Base-by-base conservation (phyloP, 1,140 invertebrate species). In the Schlechtendalia chinensis region DNA sequence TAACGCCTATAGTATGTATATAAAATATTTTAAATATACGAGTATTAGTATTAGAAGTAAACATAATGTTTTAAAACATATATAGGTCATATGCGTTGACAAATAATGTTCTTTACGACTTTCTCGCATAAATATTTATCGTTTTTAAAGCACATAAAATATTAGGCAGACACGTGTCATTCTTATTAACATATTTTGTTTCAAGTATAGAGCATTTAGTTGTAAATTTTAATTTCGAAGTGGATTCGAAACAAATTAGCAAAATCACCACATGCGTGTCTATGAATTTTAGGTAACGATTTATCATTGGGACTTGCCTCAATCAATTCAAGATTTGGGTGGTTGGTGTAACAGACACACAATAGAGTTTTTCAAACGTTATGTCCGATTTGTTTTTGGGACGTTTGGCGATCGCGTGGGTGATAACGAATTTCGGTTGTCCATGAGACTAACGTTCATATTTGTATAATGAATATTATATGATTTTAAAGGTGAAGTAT, bases 341-440 rank as follows among this genome's bases (percentile, higher is more conserved):
- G 90, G 90, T 10, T 91, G 89, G 89, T 84, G 85, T 0, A 91
- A 91, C 84, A 85, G 86, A 4, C 83, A 87, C 56, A 88, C 91
- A 71, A 86, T 88, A 1, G 87, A 90, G 77, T 89, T 88, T 82
- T 89, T 88, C 74, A 85, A 85, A 71, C 88, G 88, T 80, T 89
- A 89, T 83, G 84, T 88, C 2, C 84, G 86, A 69, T 24, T 89
- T n/a, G 86, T 88, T 82, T 89, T 88, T 83, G 85, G 84, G 75
- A 84, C 85, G 29, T 89, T 89, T 82, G 89, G 89, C 47, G 87
- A 87, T 82, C 86, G 84, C 50, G 86, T 83, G 80, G 29, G 87
- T 39, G 19, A 45, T 27, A 59, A 22, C 22, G 0, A 22, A 39
- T 39, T 27, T 56, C 39, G 50, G 32, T 39, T 61, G 0, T 1